These are phyloP conservation scores for Nemoura dubitans DNA, from an alignment of 2,888 invertebrate species.

Conservation along the genomic window DNA sequence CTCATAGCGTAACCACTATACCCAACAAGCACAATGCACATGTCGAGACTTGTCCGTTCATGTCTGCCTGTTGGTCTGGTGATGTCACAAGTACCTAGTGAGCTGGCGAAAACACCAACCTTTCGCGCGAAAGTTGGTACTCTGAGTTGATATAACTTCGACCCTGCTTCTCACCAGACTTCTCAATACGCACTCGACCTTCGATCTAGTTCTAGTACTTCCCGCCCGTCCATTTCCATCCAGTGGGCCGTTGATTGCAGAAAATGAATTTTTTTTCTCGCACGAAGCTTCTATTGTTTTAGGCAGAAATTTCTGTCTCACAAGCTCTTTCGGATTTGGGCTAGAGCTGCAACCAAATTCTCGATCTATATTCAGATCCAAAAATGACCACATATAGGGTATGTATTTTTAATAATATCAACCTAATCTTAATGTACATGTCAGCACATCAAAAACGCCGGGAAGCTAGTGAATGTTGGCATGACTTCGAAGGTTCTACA, in stretches of 20 bases:
- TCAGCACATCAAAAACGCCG: neutral
- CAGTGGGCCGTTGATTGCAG: neutral
- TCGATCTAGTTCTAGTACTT: too few relatives aligned
- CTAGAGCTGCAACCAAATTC: neutral
- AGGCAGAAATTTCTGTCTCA: neutral
- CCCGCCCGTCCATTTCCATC: neutral
- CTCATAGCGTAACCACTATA: too few relatives aligned
- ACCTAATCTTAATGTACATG: neutral
- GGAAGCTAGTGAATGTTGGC: neutral
- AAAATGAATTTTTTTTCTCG: too few relatives aligned
- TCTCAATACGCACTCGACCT: too few relatives aligned
- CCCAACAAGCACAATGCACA: neutral
- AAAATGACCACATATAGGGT: neutral
- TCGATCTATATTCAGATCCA: neutral
- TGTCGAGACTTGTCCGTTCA: neutral
- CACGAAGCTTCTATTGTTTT: too few relatives aligned
- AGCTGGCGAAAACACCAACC: neutral
- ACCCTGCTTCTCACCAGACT: neutral
- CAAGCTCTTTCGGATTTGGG: neutral
- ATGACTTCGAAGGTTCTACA: too few relatives aligned
- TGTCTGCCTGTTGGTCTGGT: too few relatives aligned
- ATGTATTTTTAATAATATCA: neutral
- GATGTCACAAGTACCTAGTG: neutral
- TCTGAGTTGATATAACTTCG: too few relatives aligned
- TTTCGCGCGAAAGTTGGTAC: neutral